Evolutionary conservation across 2,888 invertebrate species (phyloP), one percentile per base, ranked within the genome.

Genomic region (Malthinus flaveolus): DNA sequence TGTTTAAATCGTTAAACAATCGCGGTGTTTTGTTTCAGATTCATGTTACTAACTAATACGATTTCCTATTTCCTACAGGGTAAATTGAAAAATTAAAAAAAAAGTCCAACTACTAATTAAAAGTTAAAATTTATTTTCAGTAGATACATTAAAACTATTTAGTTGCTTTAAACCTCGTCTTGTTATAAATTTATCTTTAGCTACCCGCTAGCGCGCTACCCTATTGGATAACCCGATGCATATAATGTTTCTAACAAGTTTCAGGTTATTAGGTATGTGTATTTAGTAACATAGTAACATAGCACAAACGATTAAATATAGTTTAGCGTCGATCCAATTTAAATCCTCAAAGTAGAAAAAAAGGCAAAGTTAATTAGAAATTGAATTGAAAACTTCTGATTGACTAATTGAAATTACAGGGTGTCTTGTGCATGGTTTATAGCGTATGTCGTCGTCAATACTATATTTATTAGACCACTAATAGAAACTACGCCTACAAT

Each of bases 161-260:
- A 51, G 44, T 34, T 42, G 44, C 33, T 34, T 39, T 42, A 51
- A 51, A 42, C 42, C 33, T 32, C 34, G 32, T 33, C 50, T n/a
- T 33, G 50, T 51, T 51, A 39, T 39, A 42, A 51, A 51, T 51
- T 51, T 51, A 39, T 51, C 42, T 11, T 42, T 51, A 44, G 34
- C 34, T 44, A 34, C 33, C 50, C 46, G 34, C 35, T 36, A 45
- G n/a, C n/a, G n/a, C n/a, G n/a, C n/a, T n/a, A n/a, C n/a, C n/a
- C n/a, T 45, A 37, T 32, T 49, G 35, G 35, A 37, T 52, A 52
- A 46, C 52, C 45, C 45, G 2, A 52, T 44, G 32, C 5, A 44
- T 37, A 52, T 46, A 45, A 52, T 35, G 45, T 52, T 45, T 45
- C 35, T 52, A 52, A 52, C 52, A 52, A 52, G 45, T 52, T 52